Conservation (phyloP, 2,113 vertebrate species). For the Notechis scutatus region DNA sequence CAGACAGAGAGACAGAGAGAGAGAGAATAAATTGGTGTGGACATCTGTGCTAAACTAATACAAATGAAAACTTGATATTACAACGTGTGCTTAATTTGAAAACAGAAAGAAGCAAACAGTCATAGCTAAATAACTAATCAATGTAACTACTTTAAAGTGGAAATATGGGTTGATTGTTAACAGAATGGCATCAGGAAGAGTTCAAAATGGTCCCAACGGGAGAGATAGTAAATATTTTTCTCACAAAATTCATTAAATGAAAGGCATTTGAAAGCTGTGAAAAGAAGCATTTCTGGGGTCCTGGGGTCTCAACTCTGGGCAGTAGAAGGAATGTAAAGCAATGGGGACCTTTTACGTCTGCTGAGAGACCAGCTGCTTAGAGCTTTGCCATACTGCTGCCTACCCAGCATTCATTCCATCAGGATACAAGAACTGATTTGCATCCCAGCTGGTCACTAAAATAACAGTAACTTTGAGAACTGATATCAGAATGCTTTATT, state of each 20-base stretch:
- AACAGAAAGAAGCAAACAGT: neutral
- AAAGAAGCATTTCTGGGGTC: neutral
- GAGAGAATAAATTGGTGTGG: too few species aligned
- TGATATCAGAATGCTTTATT: neutral
- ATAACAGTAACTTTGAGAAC: neutral
- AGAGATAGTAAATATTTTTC: neutral
- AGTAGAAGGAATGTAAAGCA: neutral
- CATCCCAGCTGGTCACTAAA: neutral
- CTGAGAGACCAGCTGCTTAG: neutral
- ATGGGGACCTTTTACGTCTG: neutral
- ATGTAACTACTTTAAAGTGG: neutral
- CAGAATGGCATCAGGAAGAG: neutral
- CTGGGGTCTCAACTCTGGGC: neutral
- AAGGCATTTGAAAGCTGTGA: neutral
- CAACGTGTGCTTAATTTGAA: neutral
- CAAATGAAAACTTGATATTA: accelerated
- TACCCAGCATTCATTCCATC: neutral
- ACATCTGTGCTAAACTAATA: neutral
- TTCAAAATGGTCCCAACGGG: neutral
- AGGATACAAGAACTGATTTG: neutral
- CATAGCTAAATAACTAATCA: neutral
- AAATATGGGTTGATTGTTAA: neutral
- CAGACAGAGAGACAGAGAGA: too few species aligned
- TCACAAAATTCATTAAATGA: neutral
- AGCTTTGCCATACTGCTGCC: neutral